Conservation (phyloP, 1,140 invertebrate genomes). For the Samia ricini region DNA sequence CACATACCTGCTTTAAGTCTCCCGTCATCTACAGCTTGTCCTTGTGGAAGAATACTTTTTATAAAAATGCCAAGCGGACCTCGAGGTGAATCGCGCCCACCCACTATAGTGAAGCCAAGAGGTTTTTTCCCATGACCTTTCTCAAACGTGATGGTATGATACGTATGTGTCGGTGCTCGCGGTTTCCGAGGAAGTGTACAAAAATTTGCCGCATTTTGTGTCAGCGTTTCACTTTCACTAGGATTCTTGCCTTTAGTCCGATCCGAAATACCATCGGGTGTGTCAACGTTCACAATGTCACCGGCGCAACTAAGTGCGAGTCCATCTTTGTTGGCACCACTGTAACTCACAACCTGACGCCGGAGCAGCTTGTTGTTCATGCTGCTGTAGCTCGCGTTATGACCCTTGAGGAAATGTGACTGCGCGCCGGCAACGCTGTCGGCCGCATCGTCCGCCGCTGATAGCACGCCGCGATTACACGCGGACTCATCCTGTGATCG, state of each 20-base stretch:
- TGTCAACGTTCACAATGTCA: conserved; percentile 68
- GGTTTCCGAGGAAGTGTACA: conserved; percentile 84
- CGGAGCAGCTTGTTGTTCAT: conserved; percentile 79
- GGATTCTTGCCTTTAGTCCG: conserved; percentile 48
- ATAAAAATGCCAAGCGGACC: conserved; percentile 94
- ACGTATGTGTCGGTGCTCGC: conserved; percentile 81
- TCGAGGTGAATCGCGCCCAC: conserved; percentile 92
- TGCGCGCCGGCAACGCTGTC: conserved; percentile 66
- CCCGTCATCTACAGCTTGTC: conserved; percentile 92
- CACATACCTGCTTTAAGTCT: conserved; percentile 83
- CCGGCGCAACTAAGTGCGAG: conserved; percentile 67
- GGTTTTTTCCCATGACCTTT: conserved; percentile 92
- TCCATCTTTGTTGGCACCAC: conserved; percentile 65
- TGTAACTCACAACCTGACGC: conserved; percentile 76
- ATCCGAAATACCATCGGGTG: conserved; percentile 49
- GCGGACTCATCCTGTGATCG: conserved; percentile 59
- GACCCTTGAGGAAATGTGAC: conserved; percentile 79
- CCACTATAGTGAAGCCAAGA: conserved; percentile 94
- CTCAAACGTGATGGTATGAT: conserved; percentile 87
- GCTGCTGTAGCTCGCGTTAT: conserved; percentile 78
- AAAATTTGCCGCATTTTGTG: conserved; percentile 81
- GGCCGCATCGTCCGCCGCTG: conserved; percentile 60
- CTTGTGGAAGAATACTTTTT: conserved; percentile 91
- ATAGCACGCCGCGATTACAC: conserved; percentile 67
- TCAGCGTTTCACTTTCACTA: conserved; percentile 61